phyloP scores from a whole-genome alignment of 1,140 invertebrate species.

The Pseudomyrmex concolor region DNA sequence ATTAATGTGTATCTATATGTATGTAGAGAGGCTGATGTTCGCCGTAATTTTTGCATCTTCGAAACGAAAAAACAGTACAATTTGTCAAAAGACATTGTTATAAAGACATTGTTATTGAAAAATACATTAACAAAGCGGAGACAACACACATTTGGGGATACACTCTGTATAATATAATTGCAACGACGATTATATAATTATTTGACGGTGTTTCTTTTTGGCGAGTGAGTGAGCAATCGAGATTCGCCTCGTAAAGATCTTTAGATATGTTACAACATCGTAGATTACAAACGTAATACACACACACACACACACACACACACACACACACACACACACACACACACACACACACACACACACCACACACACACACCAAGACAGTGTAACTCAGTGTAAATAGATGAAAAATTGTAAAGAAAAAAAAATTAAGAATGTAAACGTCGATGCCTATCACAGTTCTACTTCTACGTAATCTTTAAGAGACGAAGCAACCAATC shows the following conservation, averaged over 20 bases:
- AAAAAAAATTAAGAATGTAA: conserved; percentile 43
- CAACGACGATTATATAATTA: too few relatives aligned
- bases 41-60: conserved; percentile 73
- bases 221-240: conserved; percentile 22
- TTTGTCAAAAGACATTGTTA: conserved; percentile 29
- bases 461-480: conserved; percentile 65
- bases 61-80: conserved; percentile 55
- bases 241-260: conserved; percentile 10
- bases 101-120: background rate
- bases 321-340: background rate
- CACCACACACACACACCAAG: background rate
- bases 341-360: background rate
- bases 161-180: conserved; percentile 53
- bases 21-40: conserved; percentile 70
- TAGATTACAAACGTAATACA: conserved; percentile 49
- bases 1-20: conserved; percentile 30
- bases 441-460: conserved; percentile 73
- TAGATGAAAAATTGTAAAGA: conserved; percentile 50
- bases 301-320: background rate
- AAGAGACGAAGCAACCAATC: conserved; percentile 50
- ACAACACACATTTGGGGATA: conserved; percentile 25
- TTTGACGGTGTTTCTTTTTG: background rate
- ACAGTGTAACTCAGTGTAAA: conserved; percentile 53
- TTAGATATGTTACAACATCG: conserved; percentile 43
- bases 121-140: conserved; percentile 14